Conservation (phyloP, 2,888 invertebrate species). For the Nymphalis polychloros region DNA sequence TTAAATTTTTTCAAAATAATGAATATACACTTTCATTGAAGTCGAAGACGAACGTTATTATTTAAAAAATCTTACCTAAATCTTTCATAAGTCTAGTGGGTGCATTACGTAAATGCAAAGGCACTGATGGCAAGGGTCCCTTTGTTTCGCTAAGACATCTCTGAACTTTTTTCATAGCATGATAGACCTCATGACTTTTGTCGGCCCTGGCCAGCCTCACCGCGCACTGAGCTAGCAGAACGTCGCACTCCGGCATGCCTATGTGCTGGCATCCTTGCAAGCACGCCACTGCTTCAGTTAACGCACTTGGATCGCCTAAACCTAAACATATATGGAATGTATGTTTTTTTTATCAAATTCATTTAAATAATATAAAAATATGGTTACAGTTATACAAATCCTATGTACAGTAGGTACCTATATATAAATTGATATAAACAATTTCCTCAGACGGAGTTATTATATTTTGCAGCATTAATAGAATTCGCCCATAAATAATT, state of each 20-base stretch:
- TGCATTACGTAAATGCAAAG: conserved; percentile 90
- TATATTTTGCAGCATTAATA: too few species aligned
- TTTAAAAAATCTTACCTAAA: conserved; percentile 78
- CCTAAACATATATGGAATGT: conserved; percentile 63
- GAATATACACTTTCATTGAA: too few species aligned
- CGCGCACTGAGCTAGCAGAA: conserved; percentile 88
- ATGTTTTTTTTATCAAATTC: too few species aligned
- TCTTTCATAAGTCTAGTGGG: conserved; percentile 89
- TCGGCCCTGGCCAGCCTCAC: conserved; percentile 89
- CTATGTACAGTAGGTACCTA: too few species aligned
- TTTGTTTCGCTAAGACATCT: conserved; percentile 80
- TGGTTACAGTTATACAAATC: too few species aligned
- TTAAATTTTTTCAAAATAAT: too few species aligned
- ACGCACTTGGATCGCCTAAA: conserved; percentile 84
- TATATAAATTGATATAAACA: too few species aligned
- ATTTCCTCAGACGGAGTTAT: too few species aligned
- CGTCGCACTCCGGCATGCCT: conserved; percentile 91
- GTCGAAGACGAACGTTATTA: not conserved
- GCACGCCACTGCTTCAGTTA: conserved; percentile 86
- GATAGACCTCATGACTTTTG: conserved; percentile 85
- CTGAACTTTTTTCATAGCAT: conserved; percentile 84
- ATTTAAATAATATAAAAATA: too few species aligned
- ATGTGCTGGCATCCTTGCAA: conserved; percentile 90
- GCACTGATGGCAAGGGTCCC: conserved; percentile 88
- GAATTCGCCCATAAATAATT: too few species aligned